Base-by-base conservation (phyloP, 2,797 vertebrate genomes). In the Denticeps clupeoides region DNA sequence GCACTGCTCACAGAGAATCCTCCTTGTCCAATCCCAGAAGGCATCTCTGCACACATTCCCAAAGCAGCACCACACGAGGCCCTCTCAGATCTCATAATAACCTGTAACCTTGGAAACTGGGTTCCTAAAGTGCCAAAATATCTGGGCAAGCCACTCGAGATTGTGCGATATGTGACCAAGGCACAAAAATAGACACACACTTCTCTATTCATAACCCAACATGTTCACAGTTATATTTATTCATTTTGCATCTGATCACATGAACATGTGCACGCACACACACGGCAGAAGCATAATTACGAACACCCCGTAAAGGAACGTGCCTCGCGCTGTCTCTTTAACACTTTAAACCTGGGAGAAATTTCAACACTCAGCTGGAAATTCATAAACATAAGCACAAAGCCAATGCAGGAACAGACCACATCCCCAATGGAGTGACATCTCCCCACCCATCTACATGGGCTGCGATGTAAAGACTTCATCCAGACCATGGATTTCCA, bases 61-160 rank as follows among this genome's bases (percentile, higher is more conserved):
- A 38, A 35, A 38, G 38, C 18, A 38, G 21, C 16, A 16, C 35
- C 35, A 18, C 10, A 10, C 9, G 10, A 11, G 19, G 35, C 35
- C 38, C 8, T 8, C 35, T 37, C 4, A 16, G 9, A 37, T 37
- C 60, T 60, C 53, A 58, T 66, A 63, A 63, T 63, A 66, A 66
- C 57, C 60, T 63, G 64, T 66, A 66, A 63, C 64, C 60, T 63
- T 60, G 64, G 64, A 66, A 66, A 62, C 60, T 62, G 60, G 56
- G 60, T 47, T 46, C 44, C 42, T 23, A 49, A 53, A 63, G 52
- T 56, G 49, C 61, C 46, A 62, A 56, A 66, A 63, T 62, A 69
- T 67, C 60, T 57, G 33, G 21, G 53, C 55, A 27, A 56, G 65
- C 27, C 29, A 59, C 57, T 53, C 59, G 68, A 60, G 58, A 58